A percentile compares a stretch with the other conserved stretches of the same genome.
Conservation (phyloP, 1,140 invertebrate genomes). For the Saccostrea cuccullata region DNA sequence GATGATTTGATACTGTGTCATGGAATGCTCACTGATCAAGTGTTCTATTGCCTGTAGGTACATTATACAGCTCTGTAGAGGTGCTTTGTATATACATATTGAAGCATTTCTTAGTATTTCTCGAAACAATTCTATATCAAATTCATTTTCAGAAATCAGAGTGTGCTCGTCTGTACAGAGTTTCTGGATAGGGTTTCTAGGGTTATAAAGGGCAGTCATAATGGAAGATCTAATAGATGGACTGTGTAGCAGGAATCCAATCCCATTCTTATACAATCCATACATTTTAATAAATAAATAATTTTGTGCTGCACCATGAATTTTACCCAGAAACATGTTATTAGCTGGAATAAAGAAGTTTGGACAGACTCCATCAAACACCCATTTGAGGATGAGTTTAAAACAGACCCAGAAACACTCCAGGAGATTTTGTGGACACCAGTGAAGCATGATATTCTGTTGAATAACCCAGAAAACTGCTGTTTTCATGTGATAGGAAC, state of each 20-base stretch:
- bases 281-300: neutral
- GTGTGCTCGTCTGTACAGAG: neutral
- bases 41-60: neutral
- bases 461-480: slow-evolving; percentile 47
- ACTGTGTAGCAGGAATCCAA: neutral
- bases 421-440: neutral
- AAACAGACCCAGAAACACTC: too few species aligned
- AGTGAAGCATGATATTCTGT: neutral
- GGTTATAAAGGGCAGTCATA: neutral
- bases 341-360: too few species aligned
- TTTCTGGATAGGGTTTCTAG: neutral
- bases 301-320: too few species aligned
- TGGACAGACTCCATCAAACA: too few species aligned
- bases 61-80: neutral
- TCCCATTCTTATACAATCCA: neutral
- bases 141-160: too few species aligned
- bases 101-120: neutral
- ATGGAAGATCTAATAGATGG: neutral
- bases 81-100: neutral
- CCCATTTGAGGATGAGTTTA: too few species aligned
- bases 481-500: slow-evolving; percentile 48
- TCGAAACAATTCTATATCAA: neutral
- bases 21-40: neutral
- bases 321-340: too few species aligned
- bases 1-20: neutral